A percentile compares a stretch with the other conserved stretches of the same genome.
phyloP scores from a whole-genome alignment of 1,140 invertebrate species.

The Eupristina koningsbergeri region DNA sequence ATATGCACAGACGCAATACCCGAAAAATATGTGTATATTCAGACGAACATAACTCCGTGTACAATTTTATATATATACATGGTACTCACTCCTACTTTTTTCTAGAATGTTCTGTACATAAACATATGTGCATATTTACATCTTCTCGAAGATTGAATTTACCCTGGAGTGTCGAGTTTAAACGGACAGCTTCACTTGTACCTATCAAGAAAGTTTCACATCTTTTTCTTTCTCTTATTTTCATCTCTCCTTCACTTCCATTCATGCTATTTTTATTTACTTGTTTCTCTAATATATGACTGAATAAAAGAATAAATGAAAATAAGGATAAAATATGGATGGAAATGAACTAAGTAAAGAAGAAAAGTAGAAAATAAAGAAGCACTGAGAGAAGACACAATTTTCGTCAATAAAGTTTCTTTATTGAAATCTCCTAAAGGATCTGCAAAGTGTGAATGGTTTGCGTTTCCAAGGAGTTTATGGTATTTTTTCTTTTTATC shows the following conservation, averaged over 20 bases:
- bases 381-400: not conserved
- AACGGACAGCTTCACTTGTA: conserved; percentile 53
- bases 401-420: conserved; percentile 54
- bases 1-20: conserved; percentile 53
- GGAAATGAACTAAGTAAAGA: no score
- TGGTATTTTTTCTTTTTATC: no score
- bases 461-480: no score
- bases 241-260: not conserved
- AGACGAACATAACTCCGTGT: not conserved
- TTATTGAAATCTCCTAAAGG: not conserved
- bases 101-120: conserved; percentile 42
- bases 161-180: conserved; percentile 55
- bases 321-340: conserved; percentile 13
- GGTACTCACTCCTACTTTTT: conserved; percentile 41
- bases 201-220: conserved; percentile 27
- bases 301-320: not conserved
- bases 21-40: conserved; percentile 22
- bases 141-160: conserved; percentile 61
- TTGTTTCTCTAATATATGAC: not conserved
- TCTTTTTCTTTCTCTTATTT: not conserved
- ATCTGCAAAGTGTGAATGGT: not conserved
- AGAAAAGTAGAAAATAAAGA: no score
- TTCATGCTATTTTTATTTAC: not conserved
- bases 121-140: conserved; percentile 58
- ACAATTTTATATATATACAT: not conserved